These are phyloP conservation scores for Beroe ovata DNA, from an alignment of 37 sponge, comb jelly and placozoan species.

Conservation along the genomic window DNA sequence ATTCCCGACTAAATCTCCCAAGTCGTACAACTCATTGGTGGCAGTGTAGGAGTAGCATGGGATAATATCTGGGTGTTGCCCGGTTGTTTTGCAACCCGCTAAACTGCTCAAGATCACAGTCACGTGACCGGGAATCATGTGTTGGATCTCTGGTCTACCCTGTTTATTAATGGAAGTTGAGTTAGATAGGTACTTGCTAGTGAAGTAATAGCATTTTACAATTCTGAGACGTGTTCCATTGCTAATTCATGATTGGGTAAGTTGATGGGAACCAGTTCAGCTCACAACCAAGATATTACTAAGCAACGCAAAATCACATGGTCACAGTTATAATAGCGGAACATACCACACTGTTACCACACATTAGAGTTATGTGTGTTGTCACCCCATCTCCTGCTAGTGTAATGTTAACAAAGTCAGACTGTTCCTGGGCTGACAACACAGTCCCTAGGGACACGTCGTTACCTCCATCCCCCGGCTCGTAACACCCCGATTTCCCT, in stretches of 20 bases:
- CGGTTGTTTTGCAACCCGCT: background rate
- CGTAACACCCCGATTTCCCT: conserved; percentile 23
- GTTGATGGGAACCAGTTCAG: no score
- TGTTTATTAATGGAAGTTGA: no score
- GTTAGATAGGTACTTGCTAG: no score
- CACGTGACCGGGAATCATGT: background rate
- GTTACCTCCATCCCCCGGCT: background rate
- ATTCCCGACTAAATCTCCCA: conserved; percentile 1
- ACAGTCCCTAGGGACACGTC: conserved; percentile 40
- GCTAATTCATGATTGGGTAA: no score
- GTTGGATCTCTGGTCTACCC: conserved; percentile 49
- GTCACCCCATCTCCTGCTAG: background rate
- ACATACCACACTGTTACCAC: conserved; percentile 30
- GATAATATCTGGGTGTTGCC: background rate
- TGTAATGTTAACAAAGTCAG: conserved; percentile 2
- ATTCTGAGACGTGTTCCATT: no score
- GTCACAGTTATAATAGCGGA: no score
- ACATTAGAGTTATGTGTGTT: conserved; percentile 39
- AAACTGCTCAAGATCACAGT: background rate
- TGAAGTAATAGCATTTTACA: no score
- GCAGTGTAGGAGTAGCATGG: conserved; percentile 38
- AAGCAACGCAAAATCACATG: no score
- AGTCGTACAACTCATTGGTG: background rate
- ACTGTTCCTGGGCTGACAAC: background rate
- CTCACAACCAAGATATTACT: no score